Evolutionary conservation across 2,113 vertebrate species (phyloP), one percentile per base, ranked within the genome.

Genomic region (Rutilus rutilus): DNA sequence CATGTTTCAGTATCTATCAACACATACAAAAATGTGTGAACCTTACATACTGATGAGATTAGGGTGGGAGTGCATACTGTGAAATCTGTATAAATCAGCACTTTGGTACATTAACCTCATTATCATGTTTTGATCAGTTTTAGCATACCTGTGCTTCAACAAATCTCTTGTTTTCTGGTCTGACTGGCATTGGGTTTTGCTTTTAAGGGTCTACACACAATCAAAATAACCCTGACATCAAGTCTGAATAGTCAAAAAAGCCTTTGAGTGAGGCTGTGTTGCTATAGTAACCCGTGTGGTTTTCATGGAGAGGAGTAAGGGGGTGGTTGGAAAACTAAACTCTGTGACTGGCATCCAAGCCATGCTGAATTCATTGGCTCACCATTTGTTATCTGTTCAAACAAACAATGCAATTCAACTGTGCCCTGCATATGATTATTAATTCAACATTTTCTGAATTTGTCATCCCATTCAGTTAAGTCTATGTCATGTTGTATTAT

Each of bases 211-310:
- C 25, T 65, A 69, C 45, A 69, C 45, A 82, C 60, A 82, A 54
- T 15, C 64, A 50, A 21, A 65, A 67, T 52, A 69, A 82, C 45
- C 27, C 64, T 69, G 62, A 69, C 64, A 52, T 82, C 21, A 69
- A 52, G 60, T 69, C 64, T 42, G 69, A 82, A 82, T 30, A 54
- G n/a, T 64, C 59, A 21, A 80, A 80, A 75, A 59, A 42, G 30
- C 25, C 21, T 82, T 69, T 69, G n/a, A 69, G 64, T 54, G 27
- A 57, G 50, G 67, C 47, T 57, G 81, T 57, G 81, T 83, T 83
- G 50, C 81, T 59, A 82, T 83, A 73, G 81, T n/a, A 59, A 83
- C 67, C 19, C 2, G 19, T 57, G 50, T 19, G 67, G 81, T 83
- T 67, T n/a, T 54, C 30, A 52, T 54, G 21, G 45, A 36, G 47